These are phyloP conservation scores for Colossoma macropomum DNA, from an alignment of 2,113 vertebrate genomes.

Conservation along the genomic window DNA sequence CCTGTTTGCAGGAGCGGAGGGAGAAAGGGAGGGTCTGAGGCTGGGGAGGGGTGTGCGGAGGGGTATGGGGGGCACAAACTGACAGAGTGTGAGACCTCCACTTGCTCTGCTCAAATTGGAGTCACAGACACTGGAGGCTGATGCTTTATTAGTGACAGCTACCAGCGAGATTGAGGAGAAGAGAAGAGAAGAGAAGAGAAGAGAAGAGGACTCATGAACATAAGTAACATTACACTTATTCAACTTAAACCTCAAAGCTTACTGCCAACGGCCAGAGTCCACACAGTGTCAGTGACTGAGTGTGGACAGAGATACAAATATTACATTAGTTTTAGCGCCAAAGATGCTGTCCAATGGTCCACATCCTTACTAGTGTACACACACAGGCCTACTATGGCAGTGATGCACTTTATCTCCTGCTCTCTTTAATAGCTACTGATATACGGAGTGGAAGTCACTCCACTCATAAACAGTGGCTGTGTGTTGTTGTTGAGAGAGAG, in stretches of 20 bases:
- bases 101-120: constrained; percentile 64
- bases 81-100: constrained; percentile 58
- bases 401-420: constrained; percentile 85
- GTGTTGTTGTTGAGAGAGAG: constrained; percentile 1
- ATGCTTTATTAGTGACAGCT: constrained; percentile 34
- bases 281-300: neutral
- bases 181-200: constrained; percentile 23
- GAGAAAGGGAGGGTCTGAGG: constrained; percentile 46
- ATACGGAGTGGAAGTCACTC: constrained; percentile 86
- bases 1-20: constrained; percentile 69
- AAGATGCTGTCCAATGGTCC: constrained; percentile 18
- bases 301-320: constrained; percentile 3
- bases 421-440: constrained; percentile 88
- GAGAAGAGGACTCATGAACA: constrained; percentile 6
- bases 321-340: neutral
- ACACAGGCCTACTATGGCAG: constrained; percentile 61
- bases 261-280: neutral
- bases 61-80: constrained; percentile 24
- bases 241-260: neutral
- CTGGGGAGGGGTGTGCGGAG: constrained; percentile 56
- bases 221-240: neutral
- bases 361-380: constrained; percentile 6
- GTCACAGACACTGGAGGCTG: constrained; percentile 49
- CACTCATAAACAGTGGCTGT: constrained; percentile 80
- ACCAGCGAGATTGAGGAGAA: neutral